Evolutionary conservation across 2,888 invertebrate genomes (phyloP).

Genomic region (Trachelus tabidus): DNA sequence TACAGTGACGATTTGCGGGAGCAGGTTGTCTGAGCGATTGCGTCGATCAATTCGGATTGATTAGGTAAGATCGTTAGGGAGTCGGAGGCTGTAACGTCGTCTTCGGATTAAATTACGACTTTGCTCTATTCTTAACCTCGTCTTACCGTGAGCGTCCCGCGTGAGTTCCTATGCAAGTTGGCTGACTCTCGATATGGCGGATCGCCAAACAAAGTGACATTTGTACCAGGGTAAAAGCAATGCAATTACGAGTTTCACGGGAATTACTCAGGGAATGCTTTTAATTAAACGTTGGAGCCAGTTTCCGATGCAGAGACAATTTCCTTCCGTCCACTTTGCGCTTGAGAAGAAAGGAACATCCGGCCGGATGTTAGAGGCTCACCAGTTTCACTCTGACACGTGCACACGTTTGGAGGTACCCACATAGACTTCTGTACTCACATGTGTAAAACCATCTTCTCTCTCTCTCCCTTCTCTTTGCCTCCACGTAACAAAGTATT

Average conservation of each 20-base stretch:
- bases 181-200: slow-evolving; percentile 44
- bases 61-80: neutral
- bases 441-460: slow-evolving; percentile 10
- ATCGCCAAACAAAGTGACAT: slow-evolving; percentile 59
- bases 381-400: neutral
- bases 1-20: slow-evolving; percentile 9
- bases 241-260: slow-evolving; percentile 58
- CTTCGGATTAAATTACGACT: neutral
- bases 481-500: slow-evolving; percentile 49
- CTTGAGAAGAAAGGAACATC: slow-evolving; percentile 52
- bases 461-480: slow-evolving; percentile 13
- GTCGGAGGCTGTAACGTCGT: neutral
- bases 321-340: slow-evolving; percentile 61
- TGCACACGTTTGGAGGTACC: neutral
- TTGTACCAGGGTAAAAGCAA: slow-evolving; percentile 59
- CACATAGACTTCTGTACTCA: neutral
- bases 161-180: neutral
- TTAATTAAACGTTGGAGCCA: slow-evolving; percentile 64
- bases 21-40: neutral
- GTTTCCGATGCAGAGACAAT: slow-evolving; percentile 65
- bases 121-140: neutral
- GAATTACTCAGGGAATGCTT: slow-evolving; percentile 63
- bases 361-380: slow-evolving; percentile 20
- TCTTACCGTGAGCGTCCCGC: neutral
- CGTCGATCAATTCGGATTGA: neutral